phyloP scores from a whole-genome alignment of 2,797 vertebrate genomes.

The Kryptopterus vitreolus region DNA sequence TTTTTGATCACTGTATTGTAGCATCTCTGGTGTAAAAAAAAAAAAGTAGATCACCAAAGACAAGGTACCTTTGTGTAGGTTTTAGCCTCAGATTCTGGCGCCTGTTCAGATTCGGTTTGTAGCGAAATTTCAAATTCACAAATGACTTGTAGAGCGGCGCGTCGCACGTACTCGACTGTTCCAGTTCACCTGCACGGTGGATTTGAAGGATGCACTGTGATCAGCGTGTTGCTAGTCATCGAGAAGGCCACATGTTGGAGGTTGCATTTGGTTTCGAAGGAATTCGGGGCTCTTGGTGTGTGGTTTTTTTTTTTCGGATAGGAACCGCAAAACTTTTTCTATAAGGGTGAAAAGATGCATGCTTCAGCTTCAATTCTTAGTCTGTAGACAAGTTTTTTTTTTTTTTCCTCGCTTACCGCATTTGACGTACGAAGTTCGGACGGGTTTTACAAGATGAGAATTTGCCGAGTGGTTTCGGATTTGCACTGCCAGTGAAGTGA shows the following conservation, averaged over 20 bases:
- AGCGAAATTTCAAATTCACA: slow-evolving; percentile 49
- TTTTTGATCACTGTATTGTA: slow-evolving; percentile 38
- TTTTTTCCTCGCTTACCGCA: slow-evolving; percentile 49
- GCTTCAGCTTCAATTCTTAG: slow-evolving; percentile 55
- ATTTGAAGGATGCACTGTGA: slow-evolving; percentile 18
- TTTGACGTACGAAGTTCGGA: slow-evolving; percentile 44
- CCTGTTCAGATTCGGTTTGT: slow-evolving; percentile 31
- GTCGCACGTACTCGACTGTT: slow-evolving; percentile 43
- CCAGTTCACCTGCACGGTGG: slow-evolving; percentile 7
- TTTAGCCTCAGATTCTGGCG: slow-evolving; percentile 40
- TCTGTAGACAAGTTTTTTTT: slow-evolving; percentile 57
- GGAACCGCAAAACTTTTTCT: slow-evolving; percentile 49
- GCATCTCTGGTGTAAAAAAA: slow-evolving; percentile 38
- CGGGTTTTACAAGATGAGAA: slow-evolving; percentile 20
- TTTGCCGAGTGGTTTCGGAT: slow-evolving; percentile 46
- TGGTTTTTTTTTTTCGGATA: slow-evolving; percentile 41
- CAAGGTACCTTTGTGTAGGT: slow-evolving; percentile 27
- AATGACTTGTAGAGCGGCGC: slow-evolving; percentile 45
- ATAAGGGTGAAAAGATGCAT: slow-evolving; percentile 51
- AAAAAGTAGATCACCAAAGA: slow-evolving; percentile 56
- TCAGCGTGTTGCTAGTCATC: slow-evolving; percentile 12
- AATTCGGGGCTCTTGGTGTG: slow-evolving; percentile 49
- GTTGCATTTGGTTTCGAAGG: slow-evolving; percentile 45
- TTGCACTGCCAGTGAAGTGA: slow-evolving; percentile 54
- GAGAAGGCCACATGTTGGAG: slow-evolving; percentile 20